phyloP scores from a whole-genome alignment of 2,113 vertebrate species.

The Colaptes auratus region DNA sequence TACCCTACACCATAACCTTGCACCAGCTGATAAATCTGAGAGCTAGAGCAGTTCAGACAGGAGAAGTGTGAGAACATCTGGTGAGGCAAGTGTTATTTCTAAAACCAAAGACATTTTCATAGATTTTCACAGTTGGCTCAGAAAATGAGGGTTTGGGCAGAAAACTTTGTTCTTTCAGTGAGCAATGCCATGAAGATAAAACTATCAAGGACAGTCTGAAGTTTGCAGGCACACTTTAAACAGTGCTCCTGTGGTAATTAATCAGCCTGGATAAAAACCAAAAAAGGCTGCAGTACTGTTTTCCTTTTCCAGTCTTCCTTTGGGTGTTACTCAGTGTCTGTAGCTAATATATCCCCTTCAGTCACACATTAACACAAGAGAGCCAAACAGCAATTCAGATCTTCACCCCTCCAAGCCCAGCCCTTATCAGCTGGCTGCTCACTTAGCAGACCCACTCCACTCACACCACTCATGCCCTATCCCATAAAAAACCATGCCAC shows the following conservation, averaged over 20 bases:
- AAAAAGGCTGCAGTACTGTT: background rate
- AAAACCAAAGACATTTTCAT: background rate
- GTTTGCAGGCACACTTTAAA: background rate
- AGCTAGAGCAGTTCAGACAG: fast-evolving
- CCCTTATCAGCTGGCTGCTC: background rate
- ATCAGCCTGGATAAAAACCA: background rate
- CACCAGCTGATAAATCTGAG: background rate
- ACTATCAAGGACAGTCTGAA: background rate
- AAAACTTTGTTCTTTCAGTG: background rate
- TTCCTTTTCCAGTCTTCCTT: background rate
- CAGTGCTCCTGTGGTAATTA: background rate
- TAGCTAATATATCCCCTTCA: background rate
- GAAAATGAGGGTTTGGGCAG: background rate
- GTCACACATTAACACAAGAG: background rate
- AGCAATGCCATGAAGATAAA: background rate
- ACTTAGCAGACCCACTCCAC: background rate
- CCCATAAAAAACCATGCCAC: background rate
- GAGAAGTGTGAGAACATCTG: background rate
- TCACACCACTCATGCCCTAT: background rate
- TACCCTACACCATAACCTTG: background rate
- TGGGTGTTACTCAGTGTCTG: fast-evolving
- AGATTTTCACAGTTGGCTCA: background rate
- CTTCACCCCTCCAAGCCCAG: background rate
- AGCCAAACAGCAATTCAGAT: background rate
- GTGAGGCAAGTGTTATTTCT: background rate